A percentile compares a stretch with the other conserved stretches of the same genome.
Conservation (phyloP, 2,113 vertebrate species). For the Corythoichthys intestinalis region DNA sequence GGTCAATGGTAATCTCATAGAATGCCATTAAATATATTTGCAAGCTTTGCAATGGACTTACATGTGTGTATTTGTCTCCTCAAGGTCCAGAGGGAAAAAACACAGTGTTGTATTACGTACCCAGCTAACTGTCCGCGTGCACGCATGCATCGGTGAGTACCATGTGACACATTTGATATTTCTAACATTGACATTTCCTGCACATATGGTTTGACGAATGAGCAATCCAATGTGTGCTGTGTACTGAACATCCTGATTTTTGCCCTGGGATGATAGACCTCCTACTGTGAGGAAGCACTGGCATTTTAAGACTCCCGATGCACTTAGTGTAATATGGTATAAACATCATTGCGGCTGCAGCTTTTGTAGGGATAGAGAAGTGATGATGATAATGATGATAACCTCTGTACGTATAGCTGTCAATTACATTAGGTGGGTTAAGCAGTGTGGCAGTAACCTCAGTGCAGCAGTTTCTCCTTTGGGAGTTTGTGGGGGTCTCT, state of each 20-base stretch:
- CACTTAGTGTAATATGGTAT: slow-evolving; percentile 8
- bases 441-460: neutral
- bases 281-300: slow-evolving; percentile 8
- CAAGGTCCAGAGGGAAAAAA: slow-evolving; percentile 85
- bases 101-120: slow-evolving; percentile 90
- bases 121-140: slow-evolving; percentile 90
- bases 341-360: neutral
- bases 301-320: slow-evolving; percentile 9
- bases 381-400: slow-evolving; percentile 1
- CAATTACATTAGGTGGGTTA: slow-evolving; percentile 1
- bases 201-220: slow-evolving; percentile 9
- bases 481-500: slow-evolving; percentile 17
- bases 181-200: slow-evolving; percentile 9
- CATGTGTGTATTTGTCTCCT: neutral
- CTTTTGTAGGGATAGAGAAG: slow-evolving; percentile 1
- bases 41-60: neutral
- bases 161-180: slow-evolving; percentile 23
- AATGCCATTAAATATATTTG: neutral
- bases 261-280: slow-evolving; percentile 18
- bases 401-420: slow-evolving; percentile 6
- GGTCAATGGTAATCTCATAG: neutral
- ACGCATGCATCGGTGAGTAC: slow-evolving; percentile 93
- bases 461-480: slow-evolving; percentile 6
- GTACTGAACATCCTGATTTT: slow-evolving; percentile 14
- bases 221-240: slow-evolving; percentile 3